Conservation (phyloP, 2,113 vertebrate genomes). For the Trematocara variabile region DNA sequence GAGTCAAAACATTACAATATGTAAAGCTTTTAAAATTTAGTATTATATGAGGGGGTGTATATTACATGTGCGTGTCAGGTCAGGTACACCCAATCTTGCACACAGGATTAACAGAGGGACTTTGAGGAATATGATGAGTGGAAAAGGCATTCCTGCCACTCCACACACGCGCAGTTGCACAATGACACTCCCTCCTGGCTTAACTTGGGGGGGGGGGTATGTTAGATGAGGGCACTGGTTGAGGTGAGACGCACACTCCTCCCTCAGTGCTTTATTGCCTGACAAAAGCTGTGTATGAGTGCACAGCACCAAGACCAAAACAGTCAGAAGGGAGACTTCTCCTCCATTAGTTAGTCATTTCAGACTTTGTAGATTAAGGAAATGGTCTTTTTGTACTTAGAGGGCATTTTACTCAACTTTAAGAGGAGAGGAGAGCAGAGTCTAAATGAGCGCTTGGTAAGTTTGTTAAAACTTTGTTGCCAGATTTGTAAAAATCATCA, state of each 20-base stretch:
- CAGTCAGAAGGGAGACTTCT: not conserved
- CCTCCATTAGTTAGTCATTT: not conserved
- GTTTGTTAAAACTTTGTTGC: slow-evolving; percentile 11
- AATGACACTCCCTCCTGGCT: slow-evolving; percentile 33
- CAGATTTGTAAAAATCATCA: not conserved
- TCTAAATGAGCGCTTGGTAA: slow-evolving; percentile 39
- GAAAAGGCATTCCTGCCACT: slow-evolving; percentile 25
- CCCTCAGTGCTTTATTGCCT: not conserved
- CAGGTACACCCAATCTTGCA: not conserved
- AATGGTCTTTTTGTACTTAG: slow-evolving; percentile 58
- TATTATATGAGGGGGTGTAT: not conserved
- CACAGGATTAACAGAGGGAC: slow-evolving; percentile 38
- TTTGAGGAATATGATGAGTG: slow-evolving; percentile 36
- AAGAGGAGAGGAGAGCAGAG: slow-evolving; percentile 31
- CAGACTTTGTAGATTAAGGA: slow-evolving; percentile 8
- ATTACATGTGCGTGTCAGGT: slow-evolving; percentile 14
- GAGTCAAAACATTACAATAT: not conserved
- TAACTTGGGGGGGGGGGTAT: not conserved
- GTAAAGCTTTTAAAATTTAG: not conserved
- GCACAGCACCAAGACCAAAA: not conserved
- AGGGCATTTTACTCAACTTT: slow-evolving; percentile 63
- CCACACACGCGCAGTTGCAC: not conserved
- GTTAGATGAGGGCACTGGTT: slow-evolving; percentile 8
- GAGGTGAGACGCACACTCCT: slow-evolving; percentile 14
- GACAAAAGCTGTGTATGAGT: not conserved